Evolutionary conservation across 2,113 vertebrate genomes (phyloP).

Genomic region (Eupsittula cactorum): DNA sequence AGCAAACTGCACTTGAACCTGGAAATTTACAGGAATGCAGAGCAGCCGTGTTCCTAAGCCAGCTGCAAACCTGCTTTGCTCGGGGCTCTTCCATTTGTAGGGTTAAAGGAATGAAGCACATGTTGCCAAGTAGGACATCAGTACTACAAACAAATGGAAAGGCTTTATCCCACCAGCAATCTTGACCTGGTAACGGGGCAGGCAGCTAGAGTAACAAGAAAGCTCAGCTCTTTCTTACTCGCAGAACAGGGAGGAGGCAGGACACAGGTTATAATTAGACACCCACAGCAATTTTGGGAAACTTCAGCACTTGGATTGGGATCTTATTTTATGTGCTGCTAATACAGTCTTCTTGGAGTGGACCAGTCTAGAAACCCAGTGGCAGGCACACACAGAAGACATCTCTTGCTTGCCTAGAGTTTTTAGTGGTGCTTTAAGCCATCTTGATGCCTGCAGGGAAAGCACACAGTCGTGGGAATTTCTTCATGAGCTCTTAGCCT

Average conservation of each 20-base stretch:
- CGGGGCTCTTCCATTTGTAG: constrained; percentile 67
- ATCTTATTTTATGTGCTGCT: background rate
- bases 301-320: background rate
- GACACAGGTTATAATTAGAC: constrained; percentile 58
- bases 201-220: constrained; percentile 33
- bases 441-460: background rate
- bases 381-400: background rate
- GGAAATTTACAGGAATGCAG: constrained; percentile 79
- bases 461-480: background rate
- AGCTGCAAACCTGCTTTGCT: constrained; percentile 71
- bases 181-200: constrained; percentile 29
- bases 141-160: constrained; percentile 53
- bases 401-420: background rate
- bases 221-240: background rate
- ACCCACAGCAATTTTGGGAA: constrained; percentile 59
- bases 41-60: constrained; percentile 50
- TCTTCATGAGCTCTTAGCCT: background rate
- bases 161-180: constrained; percentile 48
- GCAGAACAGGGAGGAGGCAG: background rate
- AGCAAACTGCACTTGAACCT: constrained; percentile 48
- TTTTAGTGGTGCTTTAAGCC: background rate
- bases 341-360: background rate
- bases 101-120: constrained; percentile 38
- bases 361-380: background rate
- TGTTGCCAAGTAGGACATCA: constrained; percentile 72